Conservation (phyloP, 1,140 invertebrate genomes). For the Caenorhabditis remanei region DNA sequence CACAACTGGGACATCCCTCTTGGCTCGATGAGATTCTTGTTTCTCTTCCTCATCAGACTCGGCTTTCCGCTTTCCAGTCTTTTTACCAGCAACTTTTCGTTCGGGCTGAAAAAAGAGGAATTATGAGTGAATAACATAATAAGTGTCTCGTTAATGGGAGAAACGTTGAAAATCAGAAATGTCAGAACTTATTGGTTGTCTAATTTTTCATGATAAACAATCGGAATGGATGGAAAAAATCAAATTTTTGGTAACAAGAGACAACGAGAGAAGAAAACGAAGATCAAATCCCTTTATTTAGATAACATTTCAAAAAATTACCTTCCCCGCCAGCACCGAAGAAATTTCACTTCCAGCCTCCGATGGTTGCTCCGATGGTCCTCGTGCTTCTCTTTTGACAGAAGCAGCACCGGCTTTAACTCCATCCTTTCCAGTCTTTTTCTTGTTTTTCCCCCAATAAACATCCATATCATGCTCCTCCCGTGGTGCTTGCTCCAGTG, state of each 20-base stretch:
- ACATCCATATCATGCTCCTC: slow-evolving; percentile 46
- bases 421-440: neutral
- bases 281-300: no score
- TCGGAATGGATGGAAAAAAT: no score
- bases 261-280: no score
- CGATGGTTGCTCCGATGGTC: slow-evolving; percentile 1
- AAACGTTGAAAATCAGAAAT: no score
- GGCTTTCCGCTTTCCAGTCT: slow-evolving; percentile 40
- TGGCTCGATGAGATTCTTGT: neutral
- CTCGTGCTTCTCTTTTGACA: neutral
- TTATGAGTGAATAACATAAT: no score
- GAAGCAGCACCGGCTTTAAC: neutral
- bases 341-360: slow-evolving; percentile 13
- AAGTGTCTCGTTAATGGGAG: no score
- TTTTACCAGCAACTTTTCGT: slow-evolving; percentile 37
- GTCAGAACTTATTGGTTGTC: no score
- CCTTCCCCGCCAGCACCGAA: neutral
- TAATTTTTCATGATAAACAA: no score
- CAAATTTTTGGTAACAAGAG: no score
- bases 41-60: slow-evolving; percentile 35
- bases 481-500: slow-evolving; percentile 54
- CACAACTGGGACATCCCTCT: neutral
- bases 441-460: slow-evolving; percentile 37
- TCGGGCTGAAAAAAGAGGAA: slow-evolving; percentile 13
- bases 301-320: neutral